Base-by-base conservation (phyloP, 2,888 invertebrate genomes). In the Agriotes lineatus region DNA sequence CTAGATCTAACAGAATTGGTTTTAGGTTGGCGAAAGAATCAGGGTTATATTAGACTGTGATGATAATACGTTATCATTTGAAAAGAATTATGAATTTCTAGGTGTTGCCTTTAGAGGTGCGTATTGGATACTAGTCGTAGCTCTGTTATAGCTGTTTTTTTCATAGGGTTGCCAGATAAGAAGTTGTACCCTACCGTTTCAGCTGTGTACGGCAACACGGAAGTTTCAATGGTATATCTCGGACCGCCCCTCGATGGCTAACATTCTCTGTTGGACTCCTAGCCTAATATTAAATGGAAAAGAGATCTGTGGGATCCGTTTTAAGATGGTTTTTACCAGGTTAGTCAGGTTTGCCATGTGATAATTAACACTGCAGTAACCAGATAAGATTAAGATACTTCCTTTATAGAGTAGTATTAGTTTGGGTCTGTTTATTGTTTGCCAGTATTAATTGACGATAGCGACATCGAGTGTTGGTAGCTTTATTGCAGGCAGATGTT, bases 141-240 rank as follows among this genome's bases (percentile, higher is more conserved):
- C 25, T 7, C 7, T 25, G 7, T 25, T 25, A 25, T 5, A 25
- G 25, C 7, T 25, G 7, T 25, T 25, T 3, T 25, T 25, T 25
- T 7, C 4, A 25, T 25, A 95, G 95, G 96, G 77, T 89, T 98
- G 83, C 97, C 98, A 63, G 94, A 94, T 81, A 96, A 95, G 82
- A 93, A 92, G 84, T 87, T 99, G 60, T 99, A 93, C 85, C 98
- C 99, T 69, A 95, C 98, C 69, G 95, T 98, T 59, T 97, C 98
- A 54, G 98, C 98, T 69, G 99, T 99, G 9, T 99, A 99, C 87
- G 99, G 99, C 69, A 99, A 99, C 83, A 99, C 98, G 52, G 98
- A 99, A 89, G 97, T 99, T 39, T 97, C 98, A 35, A 98, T 99
- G 97, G 96, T 98, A 44, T 99, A 99, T 85, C 87, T 97, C 78